A percentile compares a stretch with the other conserved stretches of the same genome.
Conservation (phyloP, 2,113 vertebrate species). For the Odocoileus hemionus region DNA sequence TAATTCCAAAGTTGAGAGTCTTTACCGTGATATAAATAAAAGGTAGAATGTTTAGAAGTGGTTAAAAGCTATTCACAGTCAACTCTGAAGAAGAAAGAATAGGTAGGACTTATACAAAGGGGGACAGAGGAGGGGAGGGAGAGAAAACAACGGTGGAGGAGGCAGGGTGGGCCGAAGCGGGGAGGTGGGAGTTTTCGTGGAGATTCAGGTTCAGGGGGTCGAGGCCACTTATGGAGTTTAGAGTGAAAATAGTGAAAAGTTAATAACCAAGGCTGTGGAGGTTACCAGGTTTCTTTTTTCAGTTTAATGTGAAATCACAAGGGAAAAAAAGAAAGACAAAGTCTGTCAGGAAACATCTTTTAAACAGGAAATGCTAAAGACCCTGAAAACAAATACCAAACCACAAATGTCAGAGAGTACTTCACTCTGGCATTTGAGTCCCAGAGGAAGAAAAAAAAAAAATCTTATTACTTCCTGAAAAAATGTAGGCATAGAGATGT, state of each 20-base stretch:
- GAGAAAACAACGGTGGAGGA: neutral
- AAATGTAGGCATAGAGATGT: neutral
- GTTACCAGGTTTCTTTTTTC: neutral
- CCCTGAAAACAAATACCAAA: constrained; percentile 23
- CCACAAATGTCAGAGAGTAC: neutral
- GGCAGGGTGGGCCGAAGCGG: neutral
- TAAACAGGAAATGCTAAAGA: constrained; percentile 51
- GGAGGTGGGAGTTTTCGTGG: neutral
- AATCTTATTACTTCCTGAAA: neutral
- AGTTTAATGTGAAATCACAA: neutral
- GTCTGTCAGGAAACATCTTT: neutral
- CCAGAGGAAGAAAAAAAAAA: neutral
- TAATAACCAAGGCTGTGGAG: neutral
- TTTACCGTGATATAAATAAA: neutral
- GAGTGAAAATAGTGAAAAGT: neutral
- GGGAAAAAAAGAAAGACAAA: neutral
- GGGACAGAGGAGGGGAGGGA: neutral
- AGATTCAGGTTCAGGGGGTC: neutral
- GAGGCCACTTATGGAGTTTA: neutral
- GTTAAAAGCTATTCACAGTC: neutral
- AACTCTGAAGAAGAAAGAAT: neutral
- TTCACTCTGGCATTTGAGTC: constrained; percentile 28
- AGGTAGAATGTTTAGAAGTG: neutral
- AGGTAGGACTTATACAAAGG: neutral
- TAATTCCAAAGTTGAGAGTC: neutral